These are phyloP conservation scores for Seriola quinqueradiata DNA, from an alignment of 2,113 vertebrate species.

Conservation along the genomic window DNA sequence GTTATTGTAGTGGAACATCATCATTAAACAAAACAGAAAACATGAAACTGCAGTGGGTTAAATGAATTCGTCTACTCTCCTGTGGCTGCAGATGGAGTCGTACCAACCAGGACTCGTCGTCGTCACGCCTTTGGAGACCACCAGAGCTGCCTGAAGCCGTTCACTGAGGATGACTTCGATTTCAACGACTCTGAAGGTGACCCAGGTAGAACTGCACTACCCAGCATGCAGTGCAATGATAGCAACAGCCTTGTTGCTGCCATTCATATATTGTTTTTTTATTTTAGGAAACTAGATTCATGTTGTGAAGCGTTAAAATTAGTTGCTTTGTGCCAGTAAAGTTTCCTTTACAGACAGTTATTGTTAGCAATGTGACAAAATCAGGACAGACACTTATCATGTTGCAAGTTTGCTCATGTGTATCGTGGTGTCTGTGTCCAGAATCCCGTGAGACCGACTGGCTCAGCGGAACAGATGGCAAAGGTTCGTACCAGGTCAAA, in stretches of 20 bases:
- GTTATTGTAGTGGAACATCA: not conserved
- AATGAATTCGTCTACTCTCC: not conserved
- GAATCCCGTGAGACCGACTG: slow-evolving; percentile 97
- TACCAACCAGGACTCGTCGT: slow-evolving; percentile 92
- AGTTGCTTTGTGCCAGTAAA: not conserved
- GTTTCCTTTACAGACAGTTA: not conserved
- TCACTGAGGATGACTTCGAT: slow-evolving; percentile 96
- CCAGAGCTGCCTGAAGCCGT: slow-evolving; percentile 96
- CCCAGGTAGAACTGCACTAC: slow-evolving; percentile 85
- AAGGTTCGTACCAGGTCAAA: slow-evolving; percentile 95
- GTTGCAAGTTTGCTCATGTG: slow-evolving; percentile 28
- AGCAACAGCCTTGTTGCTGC: slow-evolving; percentile 10
- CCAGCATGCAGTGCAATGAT: slow-evolving; percentile 52
- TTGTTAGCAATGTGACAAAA: not conserved
- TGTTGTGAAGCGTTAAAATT: not conserved
- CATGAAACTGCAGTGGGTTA: not conserved
- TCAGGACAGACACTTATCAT: not conserved
- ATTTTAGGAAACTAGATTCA: not conserved
- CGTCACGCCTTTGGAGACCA: slow-evolving; percentile 93
- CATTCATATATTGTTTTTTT: slow-evolving; percentile 17
- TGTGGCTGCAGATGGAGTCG: slow-evolving; percentile 88
- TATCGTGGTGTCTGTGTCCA: slow-evolving; percentile 67
- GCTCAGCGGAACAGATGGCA: slow-evolving; percentile 94
- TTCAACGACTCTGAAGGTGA: slow-evolving; percentile 96
- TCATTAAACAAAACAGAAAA: not conserved